These are phyloP conservation scores for Stomatorhinus ivindoensis DNA, from an alignment of 2,113 vertebrate genomes.

Conservation along the genomic window DNA sequence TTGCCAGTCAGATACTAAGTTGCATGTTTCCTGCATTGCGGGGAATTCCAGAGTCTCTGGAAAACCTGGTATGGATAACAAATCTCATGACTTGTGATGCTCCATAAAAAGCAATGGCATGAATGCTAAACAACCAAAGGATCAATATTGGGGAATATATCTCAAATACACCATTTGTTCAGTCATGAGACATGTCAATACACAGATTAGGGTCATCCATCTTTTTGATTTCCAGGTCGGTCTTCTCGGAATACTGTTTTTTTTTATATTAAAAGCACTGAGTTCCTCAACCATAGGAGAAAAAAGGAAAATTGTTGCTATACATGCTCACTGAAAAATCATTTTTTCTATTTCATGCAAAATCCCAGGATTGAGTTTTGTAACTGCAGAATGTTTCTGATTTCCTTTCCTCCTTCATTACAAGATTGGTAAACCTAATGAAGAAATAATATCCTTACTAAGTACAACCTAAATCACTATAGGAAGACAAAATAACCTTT, in stretches of 20 bases:
- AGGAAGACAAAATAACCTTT: neutral
- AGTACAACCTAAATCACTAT: neutral
- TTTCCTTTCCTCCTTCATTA: neutral
- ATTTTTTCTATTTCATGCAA: slow-evolving; percentile 64
- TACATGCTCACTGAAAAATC: slow-evolving; percentile 60
- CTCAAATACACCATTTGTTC: slow-evolving; percentile 97
- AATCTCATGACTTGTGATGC: slow-evolving; percentile 74
- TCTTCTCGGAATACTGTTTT: slow-evolving; percentile 62
- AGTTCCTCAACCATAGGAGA: slow-evolving; percentile 72
- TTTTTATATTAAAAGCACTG: slow-evolving; percentile 78
- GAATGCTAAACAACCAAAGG: slow-evolving; percentile 84
- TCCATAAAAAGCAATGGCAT: slow-evolving; percentile 71
- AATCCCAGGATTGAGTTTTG: slow-evolving; percentile 40
- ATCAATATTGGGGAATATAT: slow-evolving; percentile 95
- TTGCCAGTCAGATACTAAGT: neutral
- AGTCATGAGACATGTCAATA: slow-evolving; percentile 96
- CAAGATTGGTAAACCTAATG: neutral
- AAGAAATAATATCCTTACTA: neutral
- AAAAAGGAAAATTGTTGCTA: slow-evolving; percentile 86
- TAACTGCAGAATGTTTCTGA: neutral
- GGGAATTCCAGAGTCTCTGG: slow-evolving; percentile 54
- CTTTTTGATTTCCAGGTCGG: slow-evolving; percentile 91
- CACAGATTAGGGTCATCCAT: slow-evolving; percentile 93
- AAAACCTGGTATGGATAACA: slow-evolving; percentile 62
- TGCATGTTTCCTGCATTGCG: neutral